Base-by-base conservation (phyloP, 2,113 vertebrate species). In the Daphoenositta chrysoptera region DNA sequence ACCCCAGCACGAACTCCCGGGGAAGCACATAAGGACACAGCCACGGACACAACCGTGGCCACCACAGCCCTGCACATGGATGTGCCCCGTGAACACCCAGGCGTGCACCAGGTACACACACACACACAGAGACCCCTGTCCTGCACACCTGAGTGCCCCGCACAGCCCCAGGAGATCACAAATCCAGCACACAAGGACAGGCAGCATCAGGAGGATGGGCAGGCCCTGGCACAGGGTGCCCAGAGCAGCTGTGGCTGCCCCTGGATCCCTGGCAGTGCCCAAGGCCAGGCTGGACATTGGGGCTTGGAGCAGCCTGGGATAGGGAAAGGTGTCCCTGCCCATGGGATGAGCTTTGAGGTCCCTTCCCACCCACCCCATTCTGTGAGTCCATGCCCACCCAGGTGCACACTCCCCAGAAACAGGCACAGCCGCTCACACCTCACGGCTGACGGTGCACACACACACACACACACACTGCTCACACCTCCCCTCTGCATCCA, bases 21-120 rank as follows among this genome's bases (percentile, higher is more conserved):
- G 24, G 7, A 1, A 5, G 13, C 4, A 10, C 78, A 2, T 0
- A 1, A 0, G 11, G 63, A 9, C 37, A 2, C 16, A 1, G 45
- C 28, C 66, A 71, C 33, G 2, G 45, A 20, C 40, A 45, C 15
- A 3, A 9, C 0, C 3, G 2, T 2, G 22, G 37, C 18, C 37
- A 9, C 7, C 10, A 2, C 66, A 23, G 0, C 14, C 26, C 79
- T 11, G 72, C 42, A 19, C 28, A 2, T 0, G 10, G 7, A 8
- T 0, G 4, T 19, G n/a, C 27, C 39, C 31, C 2, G 1, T 4
- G 39, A 26, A 0, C 37, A 14, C 5, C 12, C 27, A 12, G 4
- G 7, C 3, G 39, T 12, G 35, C 50, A 16, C 6, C 15, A 8
- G 33, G 18, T 3, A 6, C 13, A 1, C 60, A 12, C 69, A 18